Base-by-base conservation (phyloP, 2,113 vertebrate species). In the Pluvianellus socialis region DNA sequence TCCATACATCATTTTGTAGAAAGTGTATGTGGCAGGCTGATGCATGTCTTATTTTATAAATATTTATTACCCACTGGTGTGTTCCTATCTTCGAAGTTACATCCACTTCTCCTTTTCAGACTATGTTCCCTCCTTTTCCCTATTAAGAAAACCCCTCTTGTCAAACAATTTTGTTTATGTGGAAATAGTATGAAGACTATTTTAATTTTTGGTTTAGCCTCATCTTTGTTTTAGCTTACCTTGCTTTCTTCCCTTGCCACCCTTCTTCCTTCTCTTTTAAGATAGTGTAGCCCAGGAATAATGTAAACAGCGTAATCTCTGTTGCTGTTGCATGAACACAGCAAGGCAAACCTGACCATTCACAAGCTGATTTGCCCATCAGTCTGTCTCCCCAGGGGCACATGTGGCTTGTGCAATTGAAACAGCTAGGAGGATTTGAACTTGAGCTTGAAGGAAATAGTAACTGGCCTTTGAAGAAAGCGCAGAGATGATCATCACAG, bases 21-120 rank as follows among this genome's bases (percentile, higher is more conserved):
- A 98, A 96, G 85, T 22, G 3, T 94, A 92, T 95, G 79, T 94
- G 94, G 75, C 94, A 97, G 91, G 93, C 88, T 97, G 97, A 98
- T 97, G 92, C 92, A 93, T 96, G 94, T 89, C 95, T 97, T 97
- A 86, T 97, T 98, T 98, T 96, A 97, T 98, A 98, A 98, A 98
- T 98, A 98, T 98, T 98, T 98, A 97, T 98, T 97, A 94, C 82
- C 80, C 93, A 96, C 75, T 92, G 80, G 63, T 96, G 79, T 86
- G 84, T 93, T 97, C 79, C 42, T 94, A 33, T 98, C 96, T 98
- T 98, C 98, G 96, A 97, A 98, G 96, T 96, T 94, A 49, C 63
- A 91, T 88, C 85, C 79, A 83, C 55, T 95, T 95, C 77, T 95
- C 53, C 65, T 88, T 94, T 91, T 79, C 79, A 89, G 72, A 72